These are phyloP conservation scores for Plebejus argus DNA, from an alignment of 2,888 invertebrate genomes.

Conservation along the genomic window DNA sequence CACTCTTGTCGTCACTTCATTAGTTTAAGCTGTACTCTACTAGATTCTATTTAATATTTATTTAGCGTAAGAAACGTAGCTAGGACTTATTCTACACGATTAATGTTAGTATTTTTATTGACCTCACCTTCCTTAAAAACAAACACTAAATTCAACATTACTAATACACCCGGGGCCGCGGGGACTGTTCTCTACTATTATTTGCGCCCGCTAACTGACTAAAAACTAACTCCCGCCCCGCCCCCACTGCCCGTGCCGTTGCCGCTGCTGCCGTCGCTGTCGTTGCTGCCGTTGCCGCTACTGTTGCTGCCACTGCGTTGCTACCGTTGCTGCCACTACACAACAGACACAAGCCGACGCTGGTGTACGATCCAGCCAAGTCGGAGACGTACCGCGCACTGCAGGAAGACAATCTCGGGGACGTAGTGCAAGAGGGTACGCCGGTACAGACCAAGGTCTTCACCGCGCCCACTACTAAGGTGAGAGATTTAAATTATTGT, in stretches of 20 bases:
- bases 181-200: conserved; percentile 62
- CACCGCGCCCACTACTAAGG: conserved; percentile 84
- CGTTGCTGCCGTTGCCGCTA: conserved; percentile 45
- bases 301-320: conserved; percentile 45
- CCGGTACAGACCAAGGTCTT: conserved; percentile 89
- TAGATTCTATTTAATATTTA: conserved; percentile 34
- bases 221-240: conserved; percentile 72
- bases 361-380: conserved; percentile 92
- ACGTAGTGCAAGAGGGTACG: conserved; percentile 84
- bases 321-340: conserved; percentile 43
- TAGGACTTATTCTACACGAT: conserved; percentile 72
- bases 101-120: conserved; percentile 90
- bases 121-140: conserved; percentile 90
- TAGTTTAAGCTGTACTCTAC: conserved; percentile 30
- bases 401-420: conserved; percentile 87
- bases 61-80: conserved; percentile 40
- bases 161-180: conserved; percentile 65
- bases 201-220: conserved; percentile 79
- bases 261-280: conserved; percentile 37
- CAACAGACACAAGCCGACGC: conserved; percentile 83
- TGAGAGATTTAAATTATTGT: conserved; percentile 45
- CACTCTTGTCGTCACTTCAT: conserved; percentile 50
- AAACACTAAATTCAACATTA: conserved; percentile 61
- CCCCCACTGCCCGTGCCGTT: conserved; percentile 43
- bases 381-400: conserved; percentile 94